Evolutionary conservation across 2,888 invertebrate species (phyloP).

Genomic region (Agrilus cyanescens): DNA sequence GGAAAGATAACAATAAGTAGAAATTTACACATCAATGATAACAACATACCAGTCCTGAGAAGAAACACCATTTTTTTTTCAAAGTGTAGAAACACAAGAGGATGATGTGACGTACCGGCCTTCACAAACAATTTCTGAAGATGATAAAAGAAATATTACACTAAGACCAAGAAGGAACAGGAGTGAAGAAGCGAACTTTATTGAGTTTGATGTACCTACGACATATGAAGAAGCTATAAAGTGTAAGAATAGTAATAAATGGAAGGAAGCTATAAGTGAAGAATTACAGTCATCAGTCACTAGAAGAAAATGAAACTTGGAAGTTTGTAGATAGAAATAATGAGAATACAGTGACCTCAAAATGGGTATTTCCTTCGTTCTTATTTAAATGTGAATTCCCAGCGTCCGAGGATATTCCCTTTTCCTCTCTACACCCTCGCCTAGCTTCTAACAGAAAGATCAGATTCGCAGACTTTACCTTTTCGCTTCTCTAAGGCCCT

Average conservation of each 20-base stretch:
- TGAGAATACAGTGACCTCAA: constrained; percentile 9
- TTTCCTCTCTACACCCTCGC: no score
- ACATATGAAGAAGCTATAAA: constrained; percentile 14
- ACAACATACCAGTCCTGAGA: background rate
- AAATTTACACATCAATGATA: constrained; percentile 15
- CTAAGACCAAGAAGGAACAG: constrained; percentile 5
- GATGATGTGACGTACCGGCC: background rate
- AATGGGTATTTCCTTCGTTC: constrained; percentile 16
- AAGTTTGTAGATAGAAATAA: constrained; percentile 5
- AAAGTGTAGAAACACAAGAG: constrained; percentile 1
- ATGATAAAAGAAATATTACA: background rate
- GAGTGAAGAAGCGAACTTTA: constrained; percentile 10
- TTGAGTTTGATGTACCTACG: constrained; percentile 9
- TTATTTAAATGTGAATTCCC: no score
- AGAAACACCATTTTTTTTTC: background rate
- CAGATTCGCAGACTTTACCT: no score
- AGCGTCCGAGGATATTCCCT: no score
- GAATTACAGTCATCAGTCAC: constrained; percentile 12
- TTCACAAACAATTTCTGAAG: no score
- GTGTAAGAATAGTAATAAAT: constrained; percentile 8
- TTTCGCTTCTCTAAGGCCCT: no score
- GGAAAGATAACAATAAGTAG: constrained; percentile 16
- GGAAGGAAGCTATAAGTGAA: constrained; percentile 12
- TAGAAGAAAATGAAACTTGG: constrained; percentile 13
- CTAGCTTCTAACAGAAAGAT: no score